Conservation (phyloP, 2,888 invertebrate genomes). For the Lasius platythorax region DNA sequence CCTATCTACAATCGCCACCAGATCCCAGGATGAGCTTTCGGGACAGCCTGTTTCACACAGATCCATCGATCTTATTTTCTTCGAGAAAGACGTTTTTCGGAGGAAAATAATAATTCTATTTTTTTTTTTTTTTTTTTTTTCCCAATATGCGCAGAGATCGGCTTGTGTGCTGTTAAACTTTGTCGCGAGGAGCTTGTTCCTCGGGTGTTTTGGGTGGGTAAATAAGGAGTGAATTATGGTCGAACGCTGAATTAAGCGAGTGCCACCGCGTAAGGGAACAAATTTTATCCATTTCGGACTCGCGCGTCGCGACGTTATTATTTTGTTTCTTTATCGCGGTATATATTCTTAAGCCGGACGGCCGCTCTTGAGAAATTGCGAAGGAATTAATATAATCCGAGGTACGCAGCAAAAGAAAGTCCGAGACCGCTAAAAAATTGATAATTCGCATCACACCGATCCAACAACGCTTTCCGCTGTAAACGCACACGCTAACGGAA, state of each 20-base stretch:
- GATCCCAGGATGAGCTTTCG: slow-evolving; percentile 22
- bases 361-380: slow-evolving; percentile 9
- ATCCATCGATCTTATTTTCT: background rate
- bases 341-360: background rate
- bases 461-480: background rate
- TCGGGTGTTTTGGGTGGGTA: background rate
- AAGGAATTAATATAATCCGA: background rate
- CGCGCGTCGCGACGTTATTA: slow-evolving; percentile 7
- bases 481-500: slow-evolving; percentile 40
- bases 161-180: slow-evolving; percentile 33
- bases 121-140: background rate
- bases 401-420: background rate
- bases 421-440: background rate
- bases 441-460: slow-evolving; percentile 22
- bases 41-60: background rate
- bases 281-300: slow-evolving; percentile 27
- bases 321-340: slow-evolving; percentile 23
- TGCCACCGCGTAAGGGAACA: slow-evolving; percentile 22
- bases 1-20: slow-evolving; percentile 64
- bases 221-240: slow-evolving; percentile 24
- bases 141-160: background rate
- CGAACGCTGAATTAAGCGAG: slow-evolving; percentile 34
- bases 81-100: background rate
- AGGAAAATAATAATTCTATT: slow-evolving; percentile 27
- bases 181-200: slow-evolving; percentile 15